Evolutionary conservation across 2,888 invertebrate genomes (phyloP).

Genomic region (Tachystola acroxantha): DNA sequence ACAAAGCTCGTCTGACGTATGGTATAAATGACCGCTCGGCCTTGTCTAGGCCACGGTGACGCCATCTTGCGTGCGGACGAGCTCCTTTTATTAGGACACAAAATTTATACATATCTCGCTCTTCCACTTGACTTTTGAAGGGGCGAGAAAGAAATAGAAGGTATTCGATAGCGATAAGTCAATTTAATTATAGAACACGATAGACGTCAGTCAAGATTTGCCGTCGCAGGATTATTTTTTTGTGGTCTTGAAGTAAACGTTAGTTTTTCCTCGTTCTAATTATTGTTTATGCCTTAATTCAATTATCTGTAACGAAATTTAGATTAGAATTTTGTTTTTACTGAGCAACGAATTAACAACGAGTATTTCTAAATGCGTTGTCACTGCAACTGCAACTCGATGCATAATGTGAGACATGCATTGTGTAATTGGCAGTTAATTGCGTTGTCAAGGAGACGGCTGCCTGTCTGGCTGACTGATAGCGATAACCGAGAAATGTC

Average conservation of each 20-base stretch:
- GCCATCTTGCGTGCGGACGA: conserved; percentile 67
- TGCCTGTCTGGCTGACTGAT: conserved; percentile 35
- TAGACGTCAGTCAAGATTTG: conserved; percentile 25
- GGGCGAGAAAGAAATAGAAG: conserved; percentile 33
- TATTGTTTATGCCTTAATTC: too few species aligned
- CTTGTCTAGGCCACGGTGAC: conserved; percentile 77
- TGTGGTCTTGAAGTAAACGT: not conserved
- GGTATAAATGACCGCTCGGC: conserved; percentile 73
- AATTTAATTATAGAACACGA: conserved; percentile 42
- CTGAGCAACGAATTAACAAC: too few species aligned
- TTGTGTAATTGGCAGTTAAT: conserved; percentile 55
- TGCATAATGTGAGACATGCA: conserved; percentile 21
- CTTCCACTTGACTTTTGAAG: conserved; percentile 18
- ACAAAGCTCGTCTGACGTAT: conserved; percentile 67
- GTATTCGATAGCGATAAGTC: conserved; percentile 24
- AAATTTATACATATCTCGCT: conserved; percentile 53
- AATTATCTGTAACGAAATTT: too few species aligned
- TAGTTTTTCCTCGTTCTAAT: too few species aligned
- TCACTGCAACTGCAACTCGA: conserved; percentile 13
- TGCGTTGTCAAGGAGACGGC: conserved; percentile 46
- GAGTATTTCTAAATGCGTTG: conserved; percentile 18
- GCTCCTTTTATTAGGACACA: conserved; percentile 63
- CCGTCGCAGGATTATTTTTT: not conserved
- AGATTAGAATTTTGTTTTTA: too few species aligned
- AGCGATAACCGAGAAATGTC: conserved; percentile 47